These are phyloP conservation scores for Papilio aristodemus DNA, from an alignment of 1,140 invertebrate genomes.

Conservation along the genomic window DNA sequence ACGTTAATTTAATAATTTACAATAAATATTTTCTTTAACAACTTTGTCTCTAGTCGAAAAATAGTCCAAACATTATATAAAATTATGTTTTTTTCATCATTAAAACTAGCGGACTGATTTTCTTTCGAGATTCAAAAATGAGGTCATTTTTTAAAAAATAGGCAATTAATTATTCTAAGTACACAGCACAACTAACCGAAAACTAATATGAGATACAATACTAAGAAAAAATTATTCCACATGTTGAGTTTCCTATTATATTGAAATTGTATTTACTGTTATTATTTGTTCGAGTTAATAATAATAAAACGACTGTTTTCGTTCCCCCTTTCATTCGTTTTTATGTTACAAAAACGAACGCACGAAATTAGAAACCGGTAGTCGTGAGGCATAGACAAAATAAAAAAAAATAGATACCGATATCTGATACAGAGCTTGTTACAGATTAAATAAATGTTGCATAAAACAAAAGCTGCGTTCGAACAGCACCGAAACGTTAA, in stretches of 20 bases:
- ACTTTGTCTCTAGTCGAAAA: conserved; percentile 43
- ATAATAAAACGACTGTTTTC: conserved; percentile 10
- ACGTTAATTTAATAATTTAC: background rate
- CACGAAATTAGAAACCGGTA: conserved; percentile 24
- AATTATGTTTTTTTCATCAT: conserved; percentile 64
- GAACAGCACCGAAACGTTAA: background rate
- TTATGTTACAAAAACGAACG: conserved; percentile 5
- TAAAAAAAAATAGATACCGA: conserved; percentile 7
- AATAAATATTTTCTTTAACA: conserved; percentile 26
- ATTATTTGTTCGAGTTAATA: background rate
- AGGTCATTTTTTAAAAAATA: conserved; percentile 58
- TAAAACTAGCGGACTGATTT: conserved; percentile 76
- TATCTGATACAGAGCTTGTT: background rate
- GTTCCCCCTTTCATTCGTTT: conserved; percentile 4
- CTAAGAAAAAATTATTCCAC: conserved; percentile 62
- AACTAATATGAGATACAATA: conserved; percentile 73
- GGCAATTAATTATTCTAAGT: conserved; percentile 74
- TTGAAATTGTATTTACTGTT: conserved; percentile 29
- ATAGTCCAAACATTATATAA: conserved; percentile 55
- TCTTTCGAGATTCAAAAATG: conserved; percentile 71
- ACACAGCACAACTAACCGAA: conserved; percentile 78
- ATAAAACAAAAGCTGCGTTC: background rate
- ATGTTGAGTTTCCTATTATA: conserved; percentile 58
- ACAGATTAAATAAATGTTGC: background rate
- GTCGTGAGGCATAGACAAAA: conserved; percentile 3